Base-by-base conservation (phyloP, 1,140 invertebrate genomes). In the Pristionchus pacificus region DNA sequence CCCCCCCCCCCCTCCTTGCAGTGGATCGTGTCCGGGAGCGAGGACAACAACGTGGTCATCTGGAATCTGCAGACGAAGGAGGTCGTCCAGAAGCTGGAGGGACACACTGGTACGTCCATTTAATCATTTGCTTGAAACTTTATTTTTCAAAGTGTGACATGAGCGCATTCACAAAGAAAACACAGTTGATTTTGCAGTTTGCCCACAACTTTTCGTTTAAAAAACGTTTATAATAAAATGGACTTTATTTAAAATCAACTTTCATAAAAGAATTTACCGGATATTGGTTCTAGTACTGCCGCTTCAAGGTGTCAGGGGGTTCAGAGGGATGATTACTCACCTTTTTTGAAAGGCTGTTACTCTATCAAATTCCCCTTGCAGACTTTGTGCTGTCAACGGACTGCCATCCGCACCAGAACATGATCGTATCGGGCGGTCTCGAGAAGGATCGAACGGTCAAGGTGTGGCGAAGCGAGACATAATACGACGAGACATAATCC, bases 21-120 rank as follows among this genome's bases (percentile, higher is more conserved):
- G 92, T 99, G 97, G 96, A 98, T 99, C 84, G 95, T 98, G 59
- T 97, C 94, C 64, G 97, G 97, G 19, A 98, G 95, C n/a, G 97
- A 99, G 87, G 97, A 99, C 84, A 95, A 97, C 83, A 89, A 95
- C 87, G 94, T 99, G 1, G 98, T 97, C 81, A 96, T 99, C 79
- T 99, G 97, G 97, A 98, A 98, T 88, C 87, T 99, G 67, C 96
- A 99, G 84, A 96, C 94, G 24, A 98, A 98, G 87, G 95, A 98
- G 87, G 92, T 98, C 75, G 97, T 98, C 61, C 97, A 99, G 86
- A 94, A 95, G 86, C 85, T 99, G 68, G 90, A 91, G 81, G 95
- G 95, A 1, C 95, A 98, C 84, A 95, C 93, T 81, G 91, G 91
- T 91, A 87, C 78, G 71, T 70, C 14, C 24, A 19, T 63, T 63